These are phyloP conservation scores for Nephila pilipes DNA, from an alignment of 1,140 invertebrate species.

Conservation along the genomic window DNA sequence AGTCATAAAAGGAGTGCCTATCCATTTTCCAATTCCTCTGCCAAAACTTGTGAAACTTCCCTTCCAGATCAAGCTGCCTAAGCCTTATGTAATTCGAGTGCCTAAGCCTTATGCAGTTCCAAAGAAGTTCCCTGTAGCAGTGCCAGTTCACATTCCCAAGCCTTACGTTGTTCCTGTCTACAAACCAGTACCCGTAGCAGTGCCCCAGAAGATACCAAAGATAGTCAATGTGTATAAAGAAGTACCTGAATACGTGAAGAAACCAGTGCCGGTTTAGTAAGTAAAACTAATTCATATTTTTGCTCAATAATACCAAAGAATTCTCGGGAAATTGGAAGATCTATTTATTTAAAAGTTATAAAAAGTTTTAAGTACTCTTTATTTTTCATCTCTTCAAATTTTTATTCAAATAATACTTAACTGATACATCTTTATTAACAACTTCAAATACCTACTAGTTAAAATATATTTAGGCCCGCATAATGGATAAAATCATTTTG, in stretches of 20 bases:
- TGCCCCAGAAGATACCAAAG: constrained; percentile 76
- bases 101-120: constrained; percentile 75
- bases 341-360: too few relatives aligned
- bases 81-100: constrained; percentile 71
- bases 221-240: constrained; percentile 67
- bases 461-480: too few relatives aligned
- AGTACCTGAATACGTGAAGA: constrained; percentile 76
- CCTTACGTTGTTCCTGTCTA: constrained; percentile 75
- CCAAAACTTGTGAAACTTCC: constrained; percentile 73
- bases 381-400: too few relatives aligned
- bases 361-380: too few relatives aligned
- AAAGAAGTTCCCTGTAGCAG: constrained; percentile 74
- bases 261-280: constrained; percentile 77
- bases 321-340: too few relatives aligned
- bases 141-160: constrained; percentile 75
- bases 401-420: too few relatives aligned
- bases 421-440: too few relatives aligned
- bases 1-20: constrained; percentile 69
- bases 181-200: constrained; percentile 73
- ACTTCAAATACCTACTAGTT: too few relatives aligned
- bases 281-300: neutral
- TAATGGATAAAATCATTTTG: too few relatives aligned
- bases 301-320: too few relatives aligned
- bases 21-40: constrained; percentile 67
- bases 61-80: constrained; percentile 72